Evolutionary conservation across 1,140 invertebrate genomes (phyloP).

Genomic region (Berghia stephanieae): DNA sequence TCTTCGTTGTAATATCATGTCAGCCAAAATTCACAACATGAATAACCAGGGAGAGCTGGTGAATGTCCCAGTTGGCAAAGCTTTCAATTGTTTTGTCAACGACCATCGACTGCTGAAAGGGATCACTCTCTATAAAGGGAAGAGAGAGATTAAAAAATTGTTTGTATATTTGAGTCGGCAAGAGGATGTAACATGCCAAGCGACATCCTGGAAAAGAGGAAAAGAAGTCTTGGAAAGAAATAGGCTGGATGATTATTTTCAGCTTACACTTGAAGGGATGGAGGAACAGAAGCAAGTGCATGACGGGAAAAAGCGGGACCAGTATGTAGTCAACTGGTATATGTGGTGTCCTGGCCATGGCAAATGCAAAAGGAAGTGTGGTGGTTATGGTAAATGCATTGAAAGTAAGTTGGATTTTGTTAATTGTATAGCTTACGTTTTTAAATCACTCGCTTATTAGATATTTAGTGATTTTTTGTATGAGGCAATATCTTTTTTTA

Average conservation of each 20-base stretch:
- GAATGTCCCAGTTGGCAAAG: constrained; percentile 43
- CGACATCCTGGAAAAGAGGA: constrained; percentile 51
- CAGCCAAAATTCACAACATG: constrained; percentile 38
- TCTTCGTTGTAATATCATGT: background rate
- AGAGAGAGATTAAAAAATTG: constrained; percentile 50
- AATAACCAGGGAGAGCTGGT: constrained; percentile 37
- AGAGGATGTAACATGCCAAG: constrained; percentile 40
- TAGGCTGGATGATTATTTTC: constrained; percentile 56
- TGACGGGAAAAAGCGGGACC: constrained; percentile 40
- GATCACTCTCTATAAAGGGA: constrained; percentile 55
- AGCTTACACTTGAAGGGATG: constrained; percentile 49
- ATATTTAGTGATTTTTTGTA: no score
- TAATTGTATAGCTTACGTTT: background rate
- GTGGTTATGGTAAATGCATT: constrained; percentile 52
- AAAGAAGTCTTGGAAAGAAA: constrained; percentile 49
- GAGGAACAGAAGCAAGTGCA: constrained; percentile 41
- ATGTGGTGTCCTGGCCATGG: constrained; percentile 59
- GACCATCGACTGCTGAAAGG: constrained; percentile 49
- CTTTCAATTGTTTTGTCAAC: constrained; percentile 44
- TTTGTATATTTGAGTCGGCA: constrained; percentile 42
- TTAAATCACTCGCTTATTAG: no score
- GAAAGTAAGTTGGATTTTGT: constrained; percentile 40
- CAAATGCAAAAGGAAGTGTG: constrained; percentile 56
- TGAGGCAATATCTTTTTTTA: no score
- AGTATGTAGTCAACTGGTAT: constrained; percentile 61